phyloP scores from a whole-genome alignment of 2,888 invertebrate species.

The Mesochorus sp. region DNA sequence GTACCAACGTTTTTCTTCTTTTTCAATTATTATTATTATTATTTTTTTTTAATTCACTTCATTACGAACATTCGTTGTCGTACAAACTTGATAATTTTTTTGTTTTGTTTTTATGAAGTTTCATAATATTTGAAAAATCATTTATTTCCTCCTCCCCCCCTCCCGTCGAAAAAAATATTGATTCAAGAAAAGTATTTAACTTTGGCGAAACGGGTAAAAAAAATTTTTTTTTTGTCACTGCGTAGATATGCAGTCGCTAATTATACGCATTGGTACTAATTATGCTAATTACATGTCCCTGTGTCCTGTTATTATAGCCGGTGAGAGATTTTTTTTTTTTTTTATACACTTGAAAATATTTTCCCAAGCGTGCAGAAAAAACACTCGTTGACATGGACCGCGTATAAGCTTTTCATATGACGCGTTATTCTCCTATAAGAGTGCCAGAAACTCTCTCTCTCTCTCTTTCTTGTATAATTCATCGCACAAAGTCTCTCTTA shows the following conservation, averaged over 20 bases:
- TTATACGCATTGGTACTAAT: no score
- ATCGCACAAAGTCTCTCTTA: conserved; percentile 20
- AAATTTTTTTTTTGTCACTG: conserved; percentile 4
- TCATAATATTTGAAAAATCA: not conserved
- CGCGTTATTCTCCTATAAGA: not conserved
- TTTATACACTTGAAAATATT: conserved; percentile 24
- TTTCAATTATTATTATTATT: not conserved
- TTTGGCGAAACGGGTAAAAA: no score
- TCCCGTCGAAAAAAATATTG: not conserved
- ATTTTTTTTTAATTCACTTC: not conserved
- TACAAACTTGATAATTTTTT: conserved; percentile 4
- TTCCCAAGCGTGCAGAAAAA: conserved; percentile 22
- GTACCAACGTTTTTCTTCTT: no score
- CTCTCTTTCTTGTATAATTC: no score
- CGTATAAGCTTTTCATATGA: conserved; percentile 10
- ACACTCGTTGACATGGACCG: conserved; percentile 11
- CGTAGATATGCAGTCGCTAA: not conserved
- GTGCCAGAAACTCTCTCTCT: conserved; percentile 1
- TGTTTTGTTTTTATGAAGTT: conserved; percentile 2
- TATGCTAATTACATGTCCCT: conserved; percentile 13
- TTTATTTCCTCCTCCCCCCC: not conserved
- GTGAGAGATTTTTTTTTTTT: no score
- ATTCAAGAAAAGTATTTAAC: no score
- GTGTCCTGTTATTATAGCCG: conserved; percentile 14
- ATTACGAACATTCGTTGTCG: no score